phyloP scores from a whole-genome alignment of 1,140 invertebrate species.

The Drosophila ananassae region DNA sequence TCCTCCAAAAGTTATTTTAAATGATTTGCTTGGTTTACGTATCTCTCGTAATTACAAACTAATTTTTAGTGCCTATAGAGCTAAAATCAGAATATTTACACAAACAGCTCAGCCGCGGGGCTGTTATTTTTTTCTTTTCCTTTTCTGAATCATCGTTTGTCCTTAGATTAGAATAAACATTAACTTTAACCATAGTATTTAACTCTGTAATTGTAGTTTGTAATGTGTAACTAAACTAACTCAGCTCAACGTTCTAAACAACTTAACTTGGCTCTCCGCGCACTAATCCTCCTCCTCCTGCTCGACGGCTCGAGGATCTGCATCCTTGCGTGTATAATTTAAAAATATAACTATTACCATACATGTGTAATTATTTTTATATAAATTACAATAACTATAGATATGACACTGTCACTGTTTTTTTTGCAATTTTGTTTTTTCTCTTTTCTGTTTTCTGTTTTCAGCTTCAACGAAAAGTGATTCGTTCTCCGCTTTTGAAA shows the following conservation, averaged over 20 bases:
- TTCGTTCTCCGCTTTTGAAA: constrained; percentile 31
- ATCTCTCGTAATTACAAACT: constrained; percentile 64
- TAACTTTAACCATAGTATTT: constrained; percentile 24
- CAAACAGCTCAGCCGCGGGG: constrained; percentile 24
- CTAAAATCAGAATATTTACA: constrained; percentile 52
- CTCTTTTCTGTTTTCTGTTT: constrained; percentile 4
- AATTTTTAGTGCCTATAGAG: constrained; percentile 56
- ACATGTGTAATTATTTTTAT: constrained; percentile 42
- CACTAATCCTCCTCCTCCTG: background rate
- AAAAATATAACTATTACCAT: constrained; percentile 66
- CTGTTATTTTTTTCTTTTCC: constrained; percentile 6
- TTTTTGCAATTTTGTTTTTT: constrained; percentile 3
- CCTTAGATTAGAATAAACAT: constrained; percentile 64
- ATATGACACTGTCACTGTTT: constrained; percentile 81
- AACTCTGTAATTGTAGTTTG: background rate
- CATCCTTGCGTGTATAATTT: constrained; percentile 35
- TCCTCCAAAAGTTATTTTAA: constrained; percentile 8
- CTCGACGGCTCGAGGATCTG: background rate
- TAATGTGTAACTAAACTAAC: constrained; percentile 67
- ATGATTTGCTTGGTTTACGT: constrained; percentile 72
- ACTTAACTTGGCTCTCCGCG: constrained; percentile 13
- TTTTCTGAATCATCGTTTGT: constrained; percentile 33
- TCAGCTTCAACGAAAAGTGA: constrained; percentile 61
- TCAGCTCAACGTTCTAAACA: constrained; percentile 70
- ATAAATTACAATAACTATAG: constrained; percentile 76